A percentile compares a stretch with the other conserved stretches of the same genome.
These are phyloP conservation scores for Drosophila lacertosa DNA, from an alignment of 1,140 invertebrate genomes.

Conservation along the genomic window DNA sequence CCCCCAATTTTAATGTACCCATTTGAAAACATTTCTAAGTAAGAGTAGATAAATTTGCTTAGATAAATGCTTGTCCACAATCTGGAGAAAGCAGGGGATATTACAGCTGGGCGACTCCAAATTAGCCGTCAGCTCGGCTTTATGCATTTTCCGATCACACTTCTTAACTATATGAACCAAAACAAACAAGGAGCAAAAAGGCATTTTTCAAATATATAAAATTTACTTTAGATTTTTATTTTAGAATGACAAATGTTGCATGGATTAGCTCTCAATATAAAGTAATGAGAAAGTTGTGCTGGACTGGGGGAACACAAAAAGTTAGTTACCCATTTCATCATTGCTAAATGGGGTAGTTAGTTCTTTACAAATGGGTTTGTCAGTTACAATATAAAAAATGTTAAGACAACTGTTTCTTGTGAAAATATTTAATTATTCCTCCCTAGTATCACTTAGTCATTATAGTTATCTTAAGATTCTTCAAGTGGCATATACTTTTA, in stretches of 20 bases:
- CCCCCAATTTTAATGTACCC: not conserved
- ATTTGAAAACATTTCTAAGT: not conserved
- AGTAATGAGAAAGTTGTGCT: no score
- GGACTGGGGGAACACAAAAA: no score
- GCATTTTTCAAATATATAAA: constrained; percentile 35
- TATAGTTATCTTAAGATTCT: no score
- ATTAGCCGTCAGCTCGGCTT: not conserved
- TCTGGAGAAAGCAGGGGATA: not conserved
- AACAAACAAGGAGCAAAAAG: constrained; percentile 56
- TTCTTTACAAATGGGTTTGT: no score
- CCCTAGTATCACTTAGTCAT: no score
- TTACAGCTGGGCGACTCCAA: not conserved
- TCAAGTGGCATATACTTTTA: no score
- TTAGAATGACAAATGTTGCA: constrained; percentile 1
- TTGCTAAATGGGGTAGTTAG: no score
- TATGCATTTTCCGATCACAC: not conserved
- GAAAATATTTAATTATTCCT: no score
- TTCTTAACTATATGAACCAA: constrained; percentile 48
- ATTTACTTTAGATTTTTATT: constrained; percentile 4
- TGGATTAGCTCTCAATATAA: not conserved
- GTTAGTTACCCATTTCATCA: no score
- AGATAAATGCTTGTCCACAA: not conserved
- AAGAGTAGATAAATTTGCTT: not conserved
- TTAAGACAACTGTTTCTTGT: no score
- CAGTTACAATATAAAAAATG: no score